Evolutionary conservation across 1,140 invertebrate genomes (phyloP).

Genomic region (Penaeus chinensis): DNA sequence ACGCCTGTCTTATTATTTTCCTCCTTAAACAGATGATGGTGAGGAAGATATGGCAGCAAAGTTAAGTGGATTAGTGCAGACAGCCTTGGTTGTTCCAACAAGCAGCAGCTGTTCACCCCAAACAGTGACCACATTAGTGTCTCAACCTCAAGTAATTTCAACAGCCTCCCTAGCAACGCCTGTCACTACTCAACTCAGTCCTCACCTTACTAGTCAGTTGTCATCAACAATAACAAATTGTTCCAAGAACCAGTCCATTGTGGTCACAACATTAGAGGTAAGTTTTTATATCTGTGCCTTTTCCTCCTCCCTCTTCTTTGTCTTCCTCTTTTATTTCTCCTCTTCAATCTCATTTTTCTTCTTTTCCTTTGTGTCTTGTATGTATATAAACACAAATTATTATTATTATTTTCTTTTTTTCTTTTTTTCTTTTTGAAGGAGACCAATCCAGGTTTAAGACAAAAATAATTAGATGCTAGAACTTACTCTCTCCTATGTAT

Average conservation of each 20-base stretch:
- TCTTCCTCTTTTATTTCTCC: neutral
- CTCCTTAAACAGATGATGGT: conserved; percentile 20
- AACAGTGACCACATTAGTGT: neutral
- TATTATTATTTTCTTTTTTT: no score
- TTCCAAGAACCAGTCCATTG: conserved; percentile 34
- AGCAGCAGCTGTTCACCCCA: conserved; percentile 1
- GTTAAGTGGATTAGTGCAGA: conserved; percentile 46
- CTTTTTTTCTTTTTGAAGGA: no score
- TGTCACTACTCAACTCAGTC: neutral
- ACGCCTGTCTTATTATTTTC: no score
- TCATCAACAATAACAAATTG: conserved; percentile 14
- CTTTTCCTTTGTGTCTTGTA: no score
- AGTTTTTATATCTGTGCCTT: neutral
- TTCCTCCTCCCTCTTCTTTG: neutral
- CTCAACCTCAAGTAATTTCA: neutral
- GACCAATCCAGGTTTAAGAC: no score
- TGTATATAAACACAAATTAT: no score
- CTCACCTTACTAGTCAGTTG: conserved; percentile 11
- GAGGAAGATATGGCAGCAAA: conserved; percentile 43
- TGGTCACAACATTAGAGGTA: conserved; percentile 44
- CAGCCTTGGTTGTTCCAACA: conserved; percentile 37
- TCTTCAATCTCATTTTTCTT: no score
- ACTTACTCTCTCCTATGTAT: no score
- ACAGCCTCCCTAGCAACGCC: neutral
- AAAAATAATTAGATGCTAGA: no score